Percentiles rank a stretch among this genome's conserved stretches.
Conservation (phyloP, 1,140 invertebrate species). For the Psilanteris sp. region DNA sequence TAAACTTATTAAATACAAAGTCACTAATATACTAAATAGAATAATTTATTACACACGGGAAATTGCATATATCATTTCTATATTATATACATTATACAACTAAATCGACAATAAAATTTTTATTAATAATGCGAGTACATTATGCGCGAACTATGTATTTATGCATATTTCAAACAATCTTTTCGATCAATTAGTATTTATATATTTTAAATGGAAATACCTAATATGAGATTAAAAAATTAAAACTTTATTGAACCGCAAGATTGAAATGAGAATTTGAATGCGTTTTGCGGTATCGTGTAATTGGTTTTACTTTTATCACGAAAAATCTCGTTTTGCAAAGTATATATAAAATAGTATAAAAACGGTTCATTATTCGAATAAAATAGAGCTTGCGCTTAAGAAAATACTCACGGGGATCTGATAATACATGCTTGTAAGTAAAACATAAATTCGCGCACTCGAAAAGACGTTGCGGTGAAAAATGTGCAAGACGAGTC, state of each 20-base stretch:
- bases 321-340: slow-evolving; percentile 3
- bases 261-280: slow-evolving; percentile 6
- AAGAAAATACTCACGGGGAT: slow-evolving; percentile 11
- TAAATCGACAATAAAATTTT: too few species aligned
- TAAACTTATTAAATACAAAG: too few species aligned
- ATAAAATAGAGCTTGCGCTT: slow-evolving; percentile 10
- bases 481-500: slow-evolving; percentile 32
- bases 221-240: too few species aligned
- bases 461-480: slow-evolving; percentile 41
- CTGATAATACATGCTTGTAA: slow-evolving; percentile 29
- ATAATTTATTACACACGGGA: too few species aligned
- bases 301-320: slow-evolving; percentile 19
- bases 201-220: too few species aligned
- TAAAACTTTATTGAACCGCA: not conserved
- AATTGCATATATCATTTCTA: too few species aligned
- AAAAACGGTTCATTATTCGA: slow-evolving; percentile 22
- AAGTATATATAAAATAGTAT: slow-evolving; percentile 18
- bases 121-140: too few species aligned
- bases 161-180: too few species aligned
- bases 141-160: too few species aligned
- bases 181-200: too few species aligned
- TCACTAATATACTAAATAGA: too few species aligned
- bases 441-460: slow-evolving; percentile 46
- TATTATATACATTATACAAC: too few species aligned
- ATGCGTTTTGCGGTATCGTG: not conserved